phyloP scores from a whole-genome alignment of 1,140 invertebrate species.

The Pantala flavescens region DNA sequence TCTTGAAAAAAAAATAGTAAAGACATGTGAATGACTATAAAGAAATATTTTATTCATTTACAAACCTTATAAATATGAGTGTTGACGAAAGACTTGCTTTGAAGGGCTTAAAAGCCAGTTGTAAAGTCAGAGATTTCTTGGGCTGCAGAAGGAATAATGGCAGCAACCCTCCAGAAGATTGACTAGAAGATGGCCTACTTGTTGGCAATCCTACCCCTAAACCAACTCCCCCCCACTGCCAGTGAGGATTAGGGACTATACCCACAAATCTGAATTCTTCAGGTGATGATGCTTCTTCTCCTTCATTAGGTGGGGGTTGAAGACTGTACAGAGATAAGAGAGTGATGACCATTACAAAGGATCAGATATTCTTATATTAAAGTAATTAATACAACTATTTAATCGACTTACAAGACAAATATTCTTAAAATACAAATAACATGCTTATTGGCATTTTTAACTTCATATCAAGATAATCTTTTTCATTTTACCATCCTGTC shows the following conservation, averaged over 20 bases:
- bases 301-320: background rate
- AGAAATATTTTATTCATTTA: too few relatives aligned
- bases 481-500: too few relatives aligned
- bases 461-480: too few relatives aligned
- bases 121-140: conserved; percentile 33
- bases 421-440: too few relatives aligned
- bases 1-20: too few relatives aligned
- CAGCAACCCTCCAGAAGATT: background rate
- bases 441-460: too few relatives aligned
- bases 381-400: too few relatives aligned
- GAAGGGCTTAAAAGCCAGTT: conserved; percentile 34
- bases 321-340: background rate
- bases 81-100: conserved; percentile 31
- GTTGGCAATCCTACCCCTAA: background rate
- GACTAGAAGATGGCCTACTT: background rate
- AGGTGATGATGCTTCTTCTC: background rate
- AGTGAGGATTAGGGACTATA: background rate
- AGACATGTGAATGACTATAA: too few relatives aligned
- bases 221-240: background rate
- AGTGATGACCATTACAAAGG: too few relatives aligned
- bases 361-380: too few relatives aligned
- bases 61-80: conserved; percentile 35
- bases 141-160: conserved; percentile 34
- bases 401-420: too few relatives aligned
- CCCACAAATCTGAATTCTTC: background rate